Evolutionary conservation across 2,888 invertebrate genomes (phyloP).

Genomic region (Hemicrepidius hirtus): DNA sequence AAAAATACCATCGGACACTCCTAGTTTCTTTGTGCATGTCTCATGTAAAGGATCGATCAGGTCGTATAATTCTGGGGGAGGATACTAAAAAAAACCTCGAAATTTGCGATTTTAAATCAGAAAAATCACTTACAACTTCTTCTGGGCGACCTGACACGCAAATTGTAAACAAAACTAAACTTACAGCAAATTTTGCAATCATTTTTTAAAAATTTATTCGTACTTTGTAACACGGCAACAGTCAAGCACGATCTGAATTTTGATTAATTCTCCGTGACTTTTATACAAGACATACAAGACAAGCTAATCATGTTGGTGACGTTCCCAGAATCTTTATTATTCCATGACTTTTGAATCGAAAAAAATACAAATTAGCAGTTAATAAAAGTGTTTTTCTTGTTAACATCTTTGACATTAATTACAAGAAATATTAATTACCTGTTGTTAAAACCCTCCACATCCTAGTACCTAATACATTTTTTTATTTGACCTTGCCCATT

Average conservation of each 20-base stretch:
- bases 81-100: slow-evolving; percentile 46
- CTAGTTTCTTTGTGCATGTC: slow-evolving; percentile 43
- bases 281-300: background rate
- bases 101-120: background rate
- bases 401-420: slow-evolving; percentile 10
- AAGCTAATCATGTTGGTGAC: background rate
- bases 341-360: background rate
- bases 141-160: slow-evolving; percentile 3
- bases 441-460: too few relatives aligned
- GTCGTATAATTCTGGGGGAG: slow-evolving; percentile 50
- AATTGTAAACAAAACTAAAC: background rate
- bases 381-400: slow-evolving; percentile 17
- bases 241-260: background rate
- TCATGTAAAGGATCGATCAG: slow-evolving; percentile 49
- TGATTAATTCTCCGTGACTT: background rate
- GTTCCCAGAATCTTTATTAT: background rate
- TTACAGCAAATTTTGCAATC: background rate
- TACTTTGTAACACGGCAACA: background rate
- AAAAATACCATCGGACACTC: slow-evolving; percentile 49
- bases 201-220: background rate
- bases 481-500: slow-evolving; percentile 1
- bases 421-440: slow-evolving; percentile 15
- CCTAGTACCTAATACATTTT: background rate
- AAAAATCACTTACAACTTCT: background rate
- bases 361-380: background rate